These are phyloP conservation scores for Ranitomeya variabilis DNA, from an alignment of 2,113 vertebrate species.

Conservation along the genomic window DNA sequence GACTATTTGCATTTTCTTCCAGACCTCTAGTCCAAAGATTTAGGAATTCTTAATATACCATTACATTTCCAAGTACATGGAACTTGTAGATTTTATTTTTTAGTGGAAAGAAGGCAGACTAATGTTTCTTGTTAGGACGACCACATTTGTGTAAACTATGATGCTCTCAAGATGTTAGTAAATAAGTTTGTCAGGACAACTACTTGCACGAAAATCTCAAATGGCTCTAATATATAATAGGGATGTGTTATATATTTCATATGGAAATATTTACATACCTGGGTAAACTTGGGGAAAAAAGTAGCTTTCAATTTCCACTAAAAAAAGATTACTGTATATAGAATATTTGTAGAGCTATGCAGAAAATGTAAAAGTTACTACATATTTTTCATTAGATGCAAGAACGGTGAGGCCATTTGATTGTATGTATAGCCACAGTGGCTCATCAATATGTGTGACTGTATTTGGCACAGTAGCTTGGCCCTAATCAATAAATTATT, in stretches of 20 bases:
- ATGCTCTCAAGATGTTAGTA: not conserved
- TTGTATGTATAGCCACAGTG: no score
- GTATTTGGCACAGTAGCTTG: no score
- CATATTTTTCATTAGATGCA: no score
- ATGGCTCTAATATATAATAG: not conserved
- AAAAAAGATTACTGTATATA: not conserved
- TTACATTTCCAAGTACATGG: not conserved
- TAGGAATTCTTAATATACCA: no score
- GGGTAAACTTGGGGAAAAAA: not conserved
- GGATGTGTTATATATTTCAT: not conserved
- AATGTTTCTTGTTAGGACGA: not conserved
- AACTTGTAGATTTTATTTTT: not conserved
- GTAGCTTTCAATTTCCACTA: not conserved
- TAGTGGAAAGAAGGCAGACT: not conserved
- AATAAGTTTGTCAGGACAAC: not conserved
- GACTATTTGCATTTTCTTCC: not conserved
- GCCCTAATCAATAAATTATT: no score
- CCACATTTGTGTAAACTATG: constrained; percentile 24
- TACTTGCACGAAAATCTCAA: no score
- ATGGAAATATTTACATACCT: not conserved
- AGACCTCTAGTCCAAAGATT: not conserved
- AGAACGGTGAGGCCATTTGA: no score
- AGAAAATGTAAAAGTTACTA: no score
- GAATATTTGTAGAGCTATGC: not conserved
- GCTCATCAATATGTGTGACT: no score